These are phyloP conservation scores for Aselliscus stoliczkanus DNA, from an alignment of 2,797 vertebrate species.

Conservation along the genomic window DNA sequence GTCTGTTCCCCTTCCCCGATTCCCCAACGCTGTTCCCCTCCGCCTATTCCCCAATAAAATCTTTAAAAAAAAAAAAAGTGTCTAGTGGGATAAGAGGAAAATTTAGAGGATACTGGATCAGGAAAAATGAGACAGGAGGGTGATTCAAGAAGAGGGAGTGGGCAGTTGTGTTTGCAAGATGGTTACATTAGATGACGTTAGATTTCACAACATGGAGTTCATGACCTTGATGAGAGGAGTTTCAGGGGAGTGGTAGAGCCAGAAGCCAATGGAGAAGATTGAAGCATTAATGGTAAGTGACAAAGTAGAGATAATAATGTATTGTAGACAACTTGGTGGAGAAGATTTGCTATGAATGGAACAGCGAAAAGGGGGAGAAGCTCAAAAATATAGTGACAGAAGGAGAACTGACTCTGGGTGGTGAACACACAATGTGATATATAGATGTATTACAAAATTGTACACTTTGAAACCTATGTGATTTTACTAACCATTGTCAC, in stretches of 20 bases:
- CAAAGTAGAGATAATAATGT: rapidly evolving
- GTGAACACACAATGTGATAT: too few relatives aligned
- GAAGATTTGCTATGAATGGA: neutral
- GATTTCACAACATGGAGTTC: neutral
- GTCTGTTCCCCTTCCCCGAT: too few relatives aligned
- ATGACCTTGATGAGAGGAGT: neutral
- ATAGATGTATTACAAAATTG: too few relatives aligned
- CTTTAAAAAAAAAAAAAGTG: too few relatives aligned
- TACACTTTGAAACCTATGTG: too few relatives aligned
- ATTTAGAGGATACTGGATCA: neutral
- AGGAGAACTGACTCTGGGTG: too few relatives aligned
- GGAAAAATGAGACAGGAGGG: neutral
- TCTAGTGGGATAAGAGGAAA: neutral
- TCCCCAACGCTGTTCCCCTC: too few relatives aligned
- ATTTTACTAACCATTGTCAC: too few relatives aligned
- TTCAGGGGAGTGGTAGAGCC: neutral
- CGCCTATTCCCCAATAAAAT: too few relatives aligned
- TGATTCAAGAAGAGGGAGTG: neutral
- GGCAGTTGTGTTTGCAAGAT: neutral
- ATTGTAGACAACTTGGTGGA: neutral
- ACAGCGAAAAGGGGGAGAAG: neutral
- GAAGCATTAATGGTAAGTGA: neutral
- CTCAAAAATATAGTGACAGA: too few relatives aligned
- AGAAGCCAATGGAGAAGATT: neutral
- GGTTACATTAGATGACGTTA: neutral